Evolutionary conservation across 2,113 vertebrate genomes (phyloP).

Genomic region (Rhizomys pruinosus): DNA sequence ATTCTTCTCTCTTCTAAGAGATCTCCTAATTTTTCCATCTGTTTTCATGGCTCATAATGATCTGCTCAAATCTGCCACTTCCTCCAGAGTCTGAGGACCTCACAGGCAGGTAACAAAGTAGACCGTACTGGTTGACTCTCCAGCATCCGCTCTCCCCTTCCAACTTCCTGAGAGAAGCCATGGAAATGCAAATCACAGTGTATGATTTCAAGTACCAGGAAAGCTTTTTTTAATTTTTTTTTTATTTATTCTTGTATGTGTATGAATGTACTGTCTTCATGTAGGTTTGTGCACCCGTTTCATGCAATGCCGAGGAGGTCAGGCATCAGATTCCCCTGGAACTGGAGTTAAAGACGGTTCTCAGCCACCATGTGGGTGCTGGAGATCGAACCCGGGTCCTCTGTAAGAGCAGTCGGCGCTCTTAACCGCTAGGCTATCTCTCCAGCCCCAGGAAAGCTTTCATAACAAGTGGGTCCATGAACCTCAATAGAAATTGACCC

Average conservation of each 20-base stretch:
- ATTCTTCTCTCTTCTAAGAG: background rate
- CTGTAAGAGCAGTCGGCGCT: too few species aligned
- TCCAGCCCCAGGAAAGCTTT: slow-evolving; percentile 5
- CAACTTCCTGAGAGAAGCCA: slow-evolving; percentile 31
- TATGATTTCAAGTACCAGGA: background rate
- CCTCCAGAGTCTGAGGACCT: background rate
- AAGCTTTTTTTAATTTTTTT: too few species aligned
- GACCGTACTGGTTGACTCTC: background rate
- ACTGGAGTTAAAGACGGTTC: too few species aligned
- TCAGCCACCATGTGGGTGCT: too few species aligned
- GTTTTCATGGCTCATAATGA: slow-evolving; percentile 19
- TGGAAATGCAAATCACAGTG: background rate
- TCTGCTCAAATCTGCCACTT: background rate
- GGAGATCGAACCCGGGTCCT: too few species aligned
- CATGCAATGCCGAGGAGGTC: too few species aligned
- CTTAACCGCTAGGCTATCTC: too few species aligned
- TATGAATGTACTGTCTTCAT: too few species aligned
- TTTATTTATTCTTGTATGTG: too few species aligned
- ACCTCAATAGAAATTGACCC: background rate
- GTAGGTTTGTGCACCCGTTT: too few species aligned
- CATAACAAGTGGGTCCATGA: background rate
- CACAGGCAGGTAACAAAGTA: background rate
- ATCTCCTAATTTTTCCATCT: background rate
- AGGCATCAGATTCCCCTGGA: too few species aligned
- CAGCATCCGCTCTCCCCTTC: background rate